These are phyloP conservation scores for Bubo blakistoni DNA, from an alignment of 2,113 vertebrate species.

Conservation along the genomic window DNA sequence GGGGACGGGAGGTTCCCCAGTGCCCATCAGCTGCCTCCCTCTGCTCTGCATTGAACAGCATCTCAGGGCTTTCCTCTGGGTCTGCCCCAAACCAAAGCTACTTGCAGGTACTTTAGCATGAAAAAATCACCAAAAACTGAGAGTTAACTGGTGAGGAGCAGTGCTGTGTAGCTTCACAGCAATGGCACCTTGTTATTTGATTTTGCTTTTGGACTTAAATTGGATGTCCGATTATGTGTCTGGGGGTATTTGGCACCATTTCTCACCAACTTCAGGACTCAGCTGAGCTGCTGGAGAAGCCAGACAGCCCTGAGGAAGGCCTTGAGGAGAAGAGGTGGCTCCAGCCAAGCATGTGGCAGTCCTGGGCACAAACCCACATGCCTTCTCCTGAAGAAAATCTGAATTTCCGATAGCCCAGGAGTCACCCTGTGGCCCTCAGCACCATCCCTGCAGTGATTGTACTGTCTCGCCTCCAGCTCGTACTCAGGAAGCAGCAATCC, in stretches of 20 bases:
- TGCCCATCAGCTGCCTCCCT: neutral
- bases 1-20: neutral
- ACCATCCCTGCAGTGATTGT: rapidly evolving
- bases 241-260: neutral
- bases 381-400: neutral
- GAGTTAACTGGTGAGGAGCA: neutral
- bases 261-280: neutral
- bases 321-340: neutral
- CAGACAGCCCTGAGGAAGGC: rapidly evolving
- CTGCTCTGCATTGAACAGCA: neutral
- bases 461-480: neutral
- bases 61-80: neutral
- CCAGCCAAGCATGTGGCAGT: rapidly evolving
- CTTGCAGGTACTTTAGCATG: neutral
- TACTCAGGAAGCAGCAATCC: neutral
- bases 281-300: neutral
- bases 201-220: neutral
- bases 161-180: neutral
- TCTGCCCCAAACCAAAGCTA: neutral
- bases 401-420: neutral
- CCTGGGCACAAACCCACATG: neutral
- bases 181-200: neutral
- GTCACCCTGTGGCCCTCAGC: neutral
- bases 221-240: neutral
- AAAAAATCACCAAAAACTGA: neutral